Base-by-base conservation (phyloP, 2,797 vertebrate species). In the Schizopygopsis malacanthus region DNA sequence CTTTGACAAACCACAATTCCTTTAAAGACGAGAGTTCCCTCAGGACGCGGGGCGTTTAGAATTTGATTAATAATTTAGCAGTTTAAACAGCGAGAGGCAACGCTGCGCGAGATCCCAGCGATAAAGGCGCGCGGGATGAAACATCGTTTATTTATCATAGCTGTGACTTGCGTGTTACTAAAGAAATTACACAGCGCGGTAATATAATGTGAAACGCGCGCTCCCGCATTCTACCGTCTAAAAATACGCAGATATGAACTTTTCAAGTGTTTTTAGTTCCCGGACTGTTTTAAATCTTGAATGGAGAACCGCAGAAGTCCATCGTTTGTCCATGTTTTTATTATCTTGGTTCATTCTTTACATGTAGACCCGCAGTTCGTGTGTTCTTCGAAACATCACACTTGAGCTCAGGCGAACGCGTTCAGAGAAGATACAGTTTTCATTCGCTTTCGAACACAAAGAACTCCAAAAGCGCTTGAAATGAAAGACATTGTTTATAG, bases 21-120 rank as follows among this genome's bases (percentile, higher is more conserved):
- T 94, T 95, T 95, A 92, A 94, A 94, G 92, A 94, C 89, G 91
- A 91, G 89, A 87, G 91, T 92, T 95, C 95, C 95, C 95, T 56
- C 92, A 92, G 95, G 95, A 95, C 91, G 91, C 88, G 90, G 90
- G 87, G 90, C 90, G 92, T 93, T 92, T 91, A 91, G 90, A 90
- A 85, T 94, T 92, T 93, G 91, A 95, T 96, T 94, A 93, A 95
- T 95, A 93, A 96, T 95, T 95, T 94, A 95, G 92, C 93, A 83
- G 92, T 94, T 94, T 95, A 94, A 95, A 95, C 93, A 92, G 87
- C 90, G 85, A 87, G 85, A 71, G 84, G 72, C 85, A 59, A 82
- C n/a, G 73, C 87, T 70, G 81, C 41, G 87, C 84, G 85, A 94
- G 93, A 94, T 94, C 87, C 88, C 15, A 80, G 92, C 90, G 94